Evolutionary conservation across 2,113 vertebrate genomes (phyloP).

Genomic region (Erpornis zantholeuca): DNA sequence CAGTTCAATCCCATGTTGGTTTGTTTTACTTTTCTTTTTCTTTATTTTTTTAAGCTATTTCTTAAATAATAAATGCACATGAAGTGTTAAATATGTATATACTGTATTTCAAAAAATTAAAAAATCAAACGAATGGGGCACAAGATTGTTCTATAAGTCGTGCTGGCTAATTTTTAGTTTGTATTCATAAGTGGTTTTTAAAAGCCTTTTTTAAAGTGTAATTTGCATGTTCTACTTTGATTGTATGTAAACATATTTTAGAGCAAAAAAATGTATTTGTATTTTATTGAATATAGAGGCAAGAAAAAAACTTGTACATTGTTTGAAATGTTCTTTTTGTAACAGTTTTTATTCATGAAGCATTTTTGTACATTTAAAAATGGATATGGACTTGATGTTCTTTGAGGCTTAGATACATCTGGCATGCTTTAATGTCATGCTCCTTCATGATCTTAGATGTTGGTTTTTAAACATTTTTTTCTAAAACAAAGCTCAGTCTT

Average conservation of each 20-base stretch:
- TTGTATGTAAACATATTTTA: conserved; percentile 99
- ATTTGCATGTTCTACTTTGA: conserved; percentile 98
- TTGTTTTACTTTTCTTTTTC: conserved; percentile 68
- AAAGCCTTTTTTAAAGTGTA: conserved; percentile 94
- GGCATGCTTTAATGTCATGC: conserved; percentile 98
- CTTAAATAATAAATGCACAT: conserved; percentile 90
- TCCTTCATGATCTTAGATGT: conserved; percentile 99
- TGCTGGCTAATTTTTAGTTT: conserved; percentile 99
- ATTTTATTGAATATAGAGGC: conserved; percentile 98
- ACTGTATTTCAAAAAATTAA: conserved; percentile 77
- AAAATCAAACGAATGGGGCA: conserved; percentile 87
- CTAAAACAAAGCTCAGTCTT: conserved; percentile 95
- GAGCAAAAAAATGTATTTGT: conserved; percentile 95
- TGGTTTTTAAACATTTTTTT: conserved; percentile 87
- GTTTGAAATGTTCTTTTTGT: conserved; percentile 99
- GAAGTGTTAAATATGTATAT: conserved; percentile 91
- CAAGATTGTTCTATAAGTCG: conserved; percentile 90
- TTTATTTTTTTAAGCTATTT: conserved; percentile 80
- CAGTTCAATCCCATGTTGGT: conserved; percentile 67
- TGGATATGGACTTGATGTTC: conserved; percentile 83
- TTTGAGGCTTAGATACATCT: conserved; percentile 85
- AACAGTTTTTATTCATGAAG: conserved; percentile 99
- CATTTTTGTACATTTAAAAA: conserved; percentile 99
- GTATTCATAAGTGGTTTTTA: conserved; percentile 99
- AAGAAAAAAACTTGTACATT: conserved; percentile 96